Evolutionary conservation across 2,888 invertebrate species (phyloP), one percentile per base, ranked within the genome.

Genomic region (Lycia hirtaria): DNA sequence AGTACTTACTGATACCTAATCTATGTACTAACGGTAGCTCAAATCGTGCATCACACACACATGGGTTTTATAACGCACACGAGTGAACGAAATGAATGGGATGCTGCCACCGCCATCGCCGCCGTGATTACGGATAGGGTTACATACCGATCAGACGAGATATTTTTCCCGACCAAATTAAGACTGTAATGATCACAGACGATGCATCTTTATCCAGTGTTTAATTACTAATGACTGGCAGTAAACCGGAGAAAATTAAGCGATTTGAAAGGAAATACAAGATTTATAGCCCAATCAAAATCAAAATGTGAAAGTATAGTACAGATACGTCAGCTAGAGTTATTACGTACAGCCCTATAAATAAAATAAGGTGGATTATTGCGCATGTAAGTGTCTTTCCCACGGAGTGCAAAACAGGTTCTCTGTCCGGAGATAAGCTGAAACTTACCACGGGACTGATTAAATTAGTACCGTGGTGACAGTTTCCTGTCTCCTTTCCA

Each of bases 371-470:
- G 82, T 85, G 77, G 83, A 85, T 86, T 80, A 84, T 83, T 84
- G 87, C 81, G 83, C 80, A 73, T 83, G 85, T 84, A 80, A 81
- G 84, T 73, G 80, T 81, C 76, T 81, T 91, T 91, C 91, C 91
- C 91, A 91, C 91, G 91, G 80, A 76, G 78, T 85, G 90, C 88
- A 71, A 86, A 90, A 91, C 91, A 83, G 88, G 91, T 90, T 85
- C 76, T 76, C 64, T 12, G 74, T 69, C 67, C 76, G 73, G 78
- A 83, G 89, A 87, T 89, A 89, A 88, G 85, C 87, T 87, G 85
- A 85, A 86, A 83, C 84, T 84, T 79, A 84, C 83, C 80, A 82
- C 83, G 82, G 78, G 84, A 79, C 80, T 75, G 62, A 75, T 77
- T 88, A 83, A 89, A 88, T 90, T 88, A 87, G 85, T 87, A 77